Evolutionary conservation across 2,113 vertebrate species (phyloP).

Genomic region (Petrocephalus zakoni): DNA sequence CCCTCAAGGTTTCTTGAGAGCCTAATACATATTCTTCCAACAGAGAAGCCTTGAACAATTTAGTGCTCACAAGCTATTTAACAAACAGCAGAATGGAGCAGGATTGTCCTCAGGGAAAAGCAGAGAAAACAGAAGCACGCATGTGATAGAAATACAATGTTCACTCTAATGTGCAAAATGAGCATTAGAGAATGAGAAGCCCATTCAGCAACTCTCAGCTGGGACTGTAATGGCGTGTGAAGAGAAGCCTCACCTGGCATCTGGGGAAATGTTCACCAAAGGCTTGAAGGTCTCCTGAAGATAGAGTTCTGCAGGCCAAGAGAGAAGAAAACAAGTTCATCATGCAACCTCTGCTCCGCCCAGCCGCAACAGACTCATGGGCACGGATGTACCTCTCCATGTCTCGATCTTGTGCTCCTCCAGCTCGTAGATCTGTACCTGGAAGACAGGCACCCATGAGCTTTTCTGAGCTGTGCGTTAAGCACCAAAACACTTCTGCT

Average conservation of each 20-base stretch:
- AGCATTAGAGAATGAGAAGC: not conserved
- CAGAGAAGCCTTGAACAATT: constrained; percentile 28
- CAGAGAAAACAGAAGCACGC: too few relatives aligned
- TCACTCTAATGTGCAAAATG: not conserved
- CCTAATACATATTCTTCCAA: not conserved
- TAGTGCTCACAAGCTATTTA: constrained; percentile 18
- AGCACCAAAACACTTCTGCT: not conserved
- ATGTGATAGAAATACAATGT: not conserved
- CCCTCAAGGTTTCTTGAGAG: not conserved
- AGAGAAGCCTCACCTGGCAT: constrained; percentile 76
- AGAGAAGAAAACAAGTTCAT: not conserved
- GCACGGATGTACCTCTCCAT: constrained; percentile 79
- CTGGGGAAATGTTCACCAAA: constrained; percentile 94
- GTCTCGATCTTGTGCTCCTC: constrained; percentile 98
- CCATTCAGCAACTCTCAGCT: not conserved
- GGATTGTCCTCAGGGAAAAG: not conserved
- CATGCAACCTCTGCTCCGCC: not conserved
- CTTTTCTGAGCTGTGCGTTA: not conserved
- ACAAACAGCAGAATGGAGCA: not conserved
- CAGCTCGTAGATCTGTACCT: constrained; percentile 98
- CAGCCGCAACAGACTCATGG: not conserved
- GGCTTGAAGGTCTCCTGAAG: constrained; percentile 99
- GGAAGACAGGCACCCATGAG: constrained; percentile 24
- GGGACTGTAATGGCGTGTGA: not conserved
- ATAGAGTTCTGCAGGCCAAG: constrained; percentile 78